phyloP scores from a whole-genome alignment of 1,140 invertebrate genomes.

The Trypoxylus dichotomus region DNA sequence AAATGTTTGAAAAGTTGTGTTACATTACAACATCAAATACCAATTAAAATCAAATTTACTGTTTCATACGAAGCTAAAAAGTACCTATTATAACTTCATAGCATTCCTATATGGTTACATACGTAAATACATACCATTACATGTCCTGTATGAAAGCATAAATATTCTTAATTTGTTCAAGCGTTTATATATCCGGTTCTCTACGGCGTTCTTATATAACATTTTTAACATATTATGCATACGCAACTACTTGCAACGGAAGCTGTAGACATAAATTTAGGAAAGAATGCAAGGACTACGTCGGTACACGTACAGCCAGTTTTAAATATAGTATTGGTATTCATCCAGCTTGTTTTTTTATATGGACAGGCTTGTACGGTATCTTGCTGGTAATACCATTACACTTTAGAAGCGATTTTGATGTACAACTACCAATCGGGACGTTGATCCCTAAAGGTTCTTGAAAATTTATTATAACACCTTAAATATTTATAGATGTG shows the following conservation, averaged over 20 bases:
- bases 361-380: not conserved
- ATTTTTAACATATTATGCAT: not conserved
- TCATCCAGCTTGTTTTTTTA: not conserved
- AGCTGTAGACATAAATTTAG: not conserved
- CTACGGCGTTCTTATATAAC: not conserved
- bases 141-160: not conserved
- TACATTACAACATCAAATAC: not conserved
- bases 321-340: not conserved
- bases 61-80: too few relatives aligned
- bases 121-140: not conserved
- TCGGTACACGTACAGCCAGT: not conserved
- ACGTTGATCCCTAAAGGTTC: too few relatives aligned
- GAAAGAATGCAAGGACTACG: not conserved
- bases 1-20: not conserved
- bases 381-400: too few relatives aligned
- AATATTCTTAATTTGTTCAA: not conserved
- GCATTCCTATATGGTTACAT: not conserved
- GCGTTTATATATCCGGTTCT: not conserved
- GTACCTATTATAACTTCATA: not conserved
- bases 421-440: too few relatives aligned
- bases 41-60: not conserved
- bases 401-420: too few relatives aligned
- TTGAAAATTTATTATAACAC: too few relatives aligned
- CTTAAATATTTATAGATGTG: too few relatives aligned
- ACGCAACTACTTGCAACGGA: constrained; percentile 1